Evolutionary conservation across 2,797 vertebrate species (phyloP).

Genomic region (Distichodus sexfasciatus): DNA sequence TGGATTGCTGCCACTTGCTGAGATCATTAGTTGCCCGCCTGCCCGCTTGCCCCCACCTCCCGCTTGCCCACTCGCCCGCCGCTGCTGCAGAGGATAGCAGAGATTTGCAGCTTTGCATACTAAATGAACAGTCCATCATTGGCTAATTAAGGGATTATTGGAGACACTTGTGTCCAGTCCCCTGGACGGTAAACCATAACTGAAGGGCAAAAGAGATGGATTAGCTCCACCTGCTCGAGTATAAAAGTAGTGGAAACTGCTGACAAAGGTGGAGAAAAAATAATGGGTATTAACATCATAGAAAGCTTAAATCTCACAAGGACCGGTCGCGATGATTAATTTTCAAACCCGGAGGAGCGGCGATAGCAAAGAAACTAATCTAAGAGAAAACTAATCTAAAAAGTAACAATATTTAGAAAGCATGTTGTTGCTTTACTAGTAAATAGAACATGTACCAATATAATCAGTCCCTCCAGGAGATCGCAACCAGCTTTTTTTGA

Average conservation of each 20-base stretch:
- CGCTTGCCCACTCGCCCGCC: conserved; percentile 65
- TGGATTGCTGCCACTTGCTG: conserved; percentile 80
- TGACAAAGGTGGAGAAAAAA: conserved; percentile 63
- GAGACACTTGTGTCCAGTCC: conserved; percentile 76
- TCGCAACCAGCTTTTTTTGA: no score
- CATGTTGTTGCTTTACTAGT: no score
- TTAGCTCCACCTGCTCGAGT: conserved; percentile 74
- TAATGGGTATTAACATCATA: conserved; percentile 54
- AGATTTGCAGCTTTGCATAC: conserved; percentile 79
- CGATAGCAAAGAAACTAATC: no score
- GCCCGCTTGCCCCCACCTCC: no score
- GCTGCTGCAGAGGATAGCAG: conserved; percentile 63
- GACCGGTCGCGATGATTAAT: conserved; percentile 48
- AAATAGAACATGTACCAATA: no score
- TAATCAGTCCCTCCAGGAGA: no score
- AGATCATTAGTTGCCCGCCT: conserved; percentile 85
- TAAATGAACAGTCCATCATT: conserved; percentile 78
- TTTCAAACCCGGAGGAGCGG: conserved; percentile 25
- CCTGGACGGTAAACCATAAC: conserved; percentile 78
- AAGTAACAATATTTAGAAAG: no score
- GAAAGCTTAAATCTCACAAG: conserved; percentile 45
- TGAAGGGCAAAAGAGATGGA: conserved; percentile 76
- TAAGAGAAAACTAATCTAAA: no score
- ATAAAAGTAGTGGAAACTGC: conserved; percentile 70
- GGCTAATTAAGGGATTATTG: conserved; percentile 81